A percentile compares a stretch with the other conserved stretches of the same genome.
Evolutionary conservation across 2,113 vertebrate species (phyloP).

Genomic region (Sphyrna mokarran): DNA sequence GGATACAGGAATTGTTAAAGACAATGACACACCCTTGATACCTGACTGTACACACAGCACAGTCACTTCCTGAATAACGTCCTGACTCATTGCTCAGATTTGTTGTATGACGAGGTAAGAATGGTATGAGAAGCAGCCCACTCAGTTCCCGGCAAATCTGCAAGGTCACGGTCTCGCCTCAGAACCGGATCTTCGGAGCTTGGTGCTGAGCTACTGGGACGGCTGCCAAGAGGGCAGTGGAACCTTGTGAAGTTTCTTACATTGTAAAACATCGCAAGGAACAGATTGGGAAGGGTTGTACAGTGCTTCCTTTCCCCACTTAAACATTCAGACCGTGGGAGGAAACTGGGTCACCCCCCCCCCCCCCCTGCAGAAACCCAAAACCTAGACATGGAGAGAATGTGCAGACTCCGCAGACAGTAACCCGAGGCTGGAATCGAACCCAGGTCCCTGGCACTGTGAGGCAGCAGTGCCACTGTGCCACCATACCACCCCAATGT

Average conservation of each 20-base stretch:
- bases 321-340: too few relatives aligned
- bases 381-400: too few relatives aligned
- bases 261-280: too few relatives aligned
- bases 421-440: too few relatives aligned
- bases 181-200: neutral
- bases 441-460: too few relatives aligned
- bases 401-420: too few relatives aligned
- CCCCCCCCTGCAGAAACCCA: too few relatives aligned
- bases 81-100: neutral
- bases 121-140: neutral
- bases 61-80: neutral
- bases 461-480: too few relatives aligned
- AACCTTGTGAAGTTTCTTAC: neutral
- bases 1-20: neutral
- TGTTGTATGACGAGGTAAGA: neutral
- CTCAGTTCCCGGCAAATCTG: neutral
- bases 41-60: too few relatives aligned
- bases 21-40: neutral
- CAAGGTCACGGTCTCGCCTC: neutral
- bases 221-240: neutral
- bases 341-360: too few relatives aligned
- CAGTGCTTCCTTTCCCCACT: neutral
- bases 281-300: neutral
- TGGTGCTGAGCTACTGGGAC: neutral
- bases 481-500: too few relatives aligned